phyloP scores from a whole-genome alignment of 2,888 invertebrate species.

The Neocrepidodera transversa region DNA sequence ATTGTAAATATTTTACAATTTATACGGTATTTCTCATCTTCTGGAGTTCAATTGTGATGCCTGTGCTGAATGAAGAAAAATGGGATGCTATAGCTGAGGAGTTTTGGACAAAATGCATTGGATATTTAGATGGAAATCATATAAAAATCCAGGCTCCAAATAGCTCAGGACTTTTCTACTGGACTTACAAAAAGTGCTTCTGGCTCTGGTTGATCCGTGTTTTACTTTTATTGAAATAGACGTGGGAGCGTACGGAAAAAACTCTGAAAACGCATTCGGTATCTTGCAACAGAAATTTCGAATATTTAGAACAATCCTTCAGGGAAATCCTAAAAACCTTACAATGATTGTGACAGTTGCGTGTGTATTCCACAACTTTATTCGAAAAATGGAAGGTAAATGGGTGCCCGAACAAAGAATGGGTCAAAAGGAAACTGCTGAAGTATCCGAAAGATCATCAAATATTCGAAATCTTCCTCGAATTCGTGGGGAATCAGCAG shows the following conservation, averaged over 20 bases:
- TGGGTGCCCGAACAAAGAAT: slow-evolving; percentile 7
- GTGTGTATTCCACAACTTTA: slow-evolving; percentile 39
- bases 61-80: slow-evolving; percentile 25
- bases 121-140: slow-evolving; percentile 22
- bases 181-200: slow-evolving; percentile 37
- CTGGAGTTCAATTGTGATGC: too few relatives aligned
- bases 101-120: slow-evolving; percentile 32
- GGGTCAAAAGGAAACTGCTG: too few relatives aligned
- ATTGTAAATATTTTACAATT: not conserved
- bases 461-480: slow-evolving; percentile 13
- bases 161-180: slow-evolving; percentile 30
- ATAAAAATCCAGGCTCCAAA: slow-evolving; percentile 28
- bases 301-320: slow-evolving; percentile 40
- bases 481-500: too few relatives aligned
- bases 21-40: slow-evolving; percentile 26
- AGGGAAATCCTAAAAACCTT: slow-evolving; percentile 25
- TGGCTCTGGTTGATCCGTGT: slow-evolving; percentile 31
- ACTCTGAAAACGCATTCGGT: slow-evolving; percentile 44
- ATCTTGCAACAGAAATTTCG: slow-evolving; percentile 44
- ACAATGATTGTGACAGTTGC: slow-evolving; percentile 10
- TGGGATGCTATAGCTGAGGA: slow-evolving; percentile 32
- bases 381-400: slow-evolving; percentile 34
- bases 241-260: slow-evolving; percentile 21
- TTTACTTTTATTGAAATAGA: slow-evolving; percentile 29
- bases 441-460: not conserved